Percentiles rank a stretch among this genome's conserved stretches.
Conservation (phyloP, 2,888 invertebrate species). For the Isotomurus palustris region DNA sequence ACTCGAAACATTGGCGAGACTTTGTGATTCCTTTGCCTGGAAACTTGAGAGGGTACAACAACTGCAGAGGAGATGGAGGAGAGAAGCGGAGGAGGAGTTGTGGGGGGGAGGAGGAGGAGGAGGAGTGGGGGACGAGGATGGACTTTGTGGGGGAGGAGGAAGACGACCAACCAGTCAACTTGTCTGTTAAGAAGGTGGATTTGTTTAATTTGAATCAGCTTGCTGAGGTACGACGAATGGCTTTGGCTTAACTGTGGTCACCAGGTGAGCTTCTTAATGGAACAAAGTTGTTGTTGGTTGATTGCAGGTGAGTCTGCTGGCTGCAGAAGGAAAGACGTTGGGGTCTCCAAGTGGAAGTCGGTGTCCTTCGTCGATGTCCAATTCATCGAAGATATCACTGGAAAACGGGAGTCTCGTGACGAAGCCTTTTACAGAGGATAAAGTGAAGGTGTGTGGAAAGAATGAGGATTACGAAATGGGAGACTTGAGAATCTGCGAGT, state of each 20-base stretch:
- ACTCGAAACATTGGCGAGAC: too few relatives aligned
- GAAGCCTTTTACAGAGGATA: background rate
- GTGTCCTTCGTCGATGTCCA: constrained; percentile 22
- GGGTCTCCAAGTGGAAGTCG: background rate
- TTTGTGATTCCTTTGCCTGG: too few relatives aligned
- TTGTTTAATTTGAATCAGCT: constrained; percentile 70
- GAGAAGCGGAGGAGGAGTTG: background rate
- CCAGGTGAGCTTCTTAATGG: background rate
- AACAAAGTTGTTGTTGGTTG: background rate
- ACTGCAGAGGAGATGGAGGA: background rate
- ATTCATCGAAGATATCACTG: too few relatives aligned
- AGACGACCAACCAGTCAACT: constrained; percentile 40
- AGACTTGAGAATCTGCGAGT: constrained; percentile 2
- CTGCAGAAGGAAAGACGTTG: constrained; percentile 53
- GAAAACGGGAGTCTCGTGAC: too few relatives aligned
- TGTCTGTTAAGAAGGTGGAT: constrained; percentile 51
- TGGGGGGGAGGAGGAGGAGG: background rate
- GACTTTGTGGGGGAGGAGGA: background rate
- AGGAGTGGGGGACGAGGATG: background rate
- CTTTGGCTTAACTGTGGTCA: constrained; percentile 4
- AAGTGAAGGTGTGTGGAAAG: constrained; percentile 2
- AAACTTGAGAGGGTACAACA: background rate
- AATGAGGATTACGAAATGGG: constrained; percentile 2
- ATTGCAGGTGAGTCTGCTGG: constrained; percentile 59
- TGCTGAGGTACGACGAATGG: constrained; percentile 55